Evolutionary conservation across 1,140 invertebrate genomes (phyloP).

Genomic region (Subanguina moxae): DNA sequence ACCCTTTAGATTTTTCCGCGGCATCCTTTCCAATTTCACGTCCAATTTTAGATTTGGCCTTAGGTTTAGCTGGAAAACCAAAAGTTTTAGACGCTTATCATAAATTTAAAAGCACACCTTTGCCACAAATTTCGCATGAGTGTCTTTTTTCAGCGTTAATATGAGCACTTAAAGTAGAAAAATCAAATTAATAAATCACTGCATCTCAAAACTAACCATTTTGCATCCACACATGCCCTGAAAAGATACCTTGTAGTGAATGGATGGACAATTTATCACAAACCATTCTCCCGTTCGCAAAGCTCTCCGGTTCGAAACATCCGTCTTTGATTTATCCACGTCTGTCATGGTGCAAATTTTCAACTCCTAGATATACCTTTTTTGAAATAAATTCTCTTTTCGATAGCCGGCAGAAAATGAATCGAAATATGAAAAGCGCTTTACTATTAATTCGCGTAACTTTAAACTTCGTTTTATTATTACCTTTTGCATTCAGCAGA

Average conservation of each 20-base stretch:
- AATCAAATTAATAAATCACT: background rate
- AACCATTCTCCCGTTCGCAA: background rate
- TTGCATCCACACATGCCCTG: constrained; percentile 54
- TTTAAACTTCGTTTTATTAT: no score
- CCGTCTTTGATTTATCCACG: no score
- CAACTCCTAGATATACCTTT: no score
- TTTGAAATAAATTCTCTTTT: no score
- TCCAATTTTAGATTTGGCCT: constrained; percentile 75
- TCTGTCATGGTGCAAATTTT: no score
- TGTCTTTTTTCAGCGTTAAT: constrained; percentile 44
- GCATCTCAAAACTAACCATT: constrained; percentile 21
- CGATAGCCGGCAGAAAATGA: no score
- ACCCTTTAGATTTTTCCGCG: constrained; percentile 91
- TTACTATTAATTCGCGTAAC: no score
- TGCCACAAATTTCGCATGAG: constrained; percentile 46
- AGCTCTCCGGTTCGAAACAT: background rate
- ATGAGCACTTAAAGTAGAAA: constrained; percentile 22
- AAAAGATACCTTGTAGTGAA: no score
- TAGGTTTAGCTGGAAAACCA: constrained; percentile 43
- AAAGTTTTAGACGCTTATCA: background rate
- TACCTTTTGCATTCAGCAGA: no score
- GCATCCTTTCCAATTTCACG: constrained; percentile 94
- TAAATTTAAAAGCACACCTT: constrained; percentile 29
- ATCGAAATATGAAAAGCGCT: no score
- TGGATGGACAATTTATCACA: no score